Conservation (phyloP, 1,140 invertebrate genomes). For the Stenopsyche tienmushanensis region DNA sequence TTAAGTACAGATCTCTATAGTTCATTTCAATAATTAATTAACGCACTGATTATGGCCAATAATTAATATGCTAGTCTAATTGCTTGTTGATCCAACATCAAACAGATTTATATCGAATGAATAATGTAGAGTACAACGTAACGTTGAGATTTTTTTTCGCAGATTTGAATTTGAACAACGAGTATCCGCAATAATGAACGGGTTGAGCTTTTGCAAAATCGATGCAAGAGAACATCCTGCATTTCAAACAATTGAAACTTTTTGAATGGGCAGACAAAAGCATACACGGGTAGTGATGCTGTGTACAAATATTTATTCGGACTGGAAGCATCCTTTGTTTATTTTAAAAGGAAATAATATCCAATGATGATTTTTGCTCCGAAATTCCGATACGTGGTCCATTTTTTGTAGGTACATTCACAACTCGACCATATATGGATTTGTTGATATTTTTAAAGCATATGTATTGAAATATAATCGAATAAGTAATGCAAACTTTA, state of each 20-base stretch:
- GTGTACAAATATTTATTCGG: constrained; percentile 18
- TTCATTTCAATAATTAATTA: too few relatives aligned
- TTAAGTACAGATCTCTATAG: too few relatives aligned
- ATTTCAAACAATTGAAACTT: background rate
- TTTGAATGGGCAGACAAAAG: constrained; percentile 2
- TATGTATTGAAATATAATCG: background rate
- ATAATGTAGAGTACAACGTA: background rate
- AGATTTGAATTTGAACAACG: too few relatives aligned
- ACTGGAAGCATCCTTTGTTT: background rate
- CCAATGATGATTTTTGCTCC: background rate
- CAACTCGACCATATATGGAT: background rate
- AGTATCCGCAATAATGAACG: too few relatives aligned
- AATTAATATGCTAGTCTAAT: background rate
- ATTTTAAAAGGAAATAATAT: constrained; percentile 25
- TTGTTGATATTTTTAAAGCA: background rate
- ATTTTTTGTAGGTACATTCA: background rate
- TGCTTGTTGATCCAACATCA: background rate
- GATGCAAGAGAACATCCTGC: too few relatives aligned
- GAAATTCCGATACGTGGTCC: background rate
- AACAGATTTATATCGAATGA: background rate
- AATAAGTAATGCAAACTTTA: background rate
- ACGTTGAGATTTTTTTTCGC: too few relatives aligned
- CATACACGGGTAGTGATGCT: constrained; percentile 19
- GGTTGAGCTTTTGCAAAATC: too few relatives aligned
- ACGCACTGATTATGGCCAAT: too few relatives aligned